Conservation (phyloP, 1,140 invertebrate species). For the Elymnias hypermnestra region DNA sequence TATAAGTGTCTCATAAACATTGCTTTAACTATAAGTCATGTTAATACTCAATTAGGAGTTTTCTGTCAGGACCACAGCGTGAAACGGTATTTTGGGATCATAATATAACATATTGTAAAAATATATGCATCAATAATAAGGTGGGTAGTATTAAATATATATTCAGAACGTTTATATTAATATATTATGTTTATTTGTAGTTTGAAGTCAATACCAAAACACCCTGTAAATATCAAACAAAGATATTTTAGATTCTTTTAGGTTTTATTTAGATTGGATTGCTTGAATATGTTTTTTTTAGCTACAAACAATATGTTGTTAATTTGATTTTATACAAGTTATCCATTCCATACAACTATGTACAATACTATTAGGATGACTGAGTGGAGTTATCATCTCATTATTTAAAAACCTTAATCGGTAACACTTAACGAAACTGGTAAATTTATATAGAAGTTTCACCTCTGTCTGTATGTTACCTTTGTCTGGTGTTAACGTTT, state of each 20-base stretch:
- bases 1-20: too few species aligned
- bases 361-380: slow-evolving; percentile 24
- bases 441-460: too few species aligned
- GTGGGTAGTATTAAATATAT: slow-evolving; percentile 12
- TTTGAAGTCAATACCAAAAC: slow-evolving; percentile 26
- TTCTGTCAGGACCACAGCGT: slow-evolving; percentile 18
- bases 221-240: slow-evolving; percentile 24
- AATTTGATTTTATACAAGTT: slow-evolving; percentile 15
- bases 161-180: slow-evolving; percentile 8
- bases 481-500: too few species aligned
- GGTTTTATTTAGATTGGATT: slow-evolving; percentile 24
- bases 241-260: slow-evolving; percentile 23
- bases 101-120: slow-evolving; percentile 10
- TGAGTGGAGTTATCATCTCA: too few species aligned
- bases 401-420: too few species aligned
- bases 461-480: too few species aligned
- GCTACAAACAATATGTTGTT: slow-evolving; percentile 11
- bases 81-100: slow-evolving; percentile 20
- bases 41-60: slow-evolving; percentile 15
- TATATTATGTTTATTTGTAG: slow-evolving; percentile 17
- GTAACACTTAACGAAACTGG: too few species aligned
- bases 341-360: slow-evolving; percentile 26
- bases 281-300: slow-evolving; percentile 10
- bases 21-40: too few species aligned
- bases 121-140: slow-evolving; percentile 9